Evolutionary conservation across 2,113 vertebrate genomes (phyloP).

Genomic region (Oenanthe melanoleuca): DNA sequence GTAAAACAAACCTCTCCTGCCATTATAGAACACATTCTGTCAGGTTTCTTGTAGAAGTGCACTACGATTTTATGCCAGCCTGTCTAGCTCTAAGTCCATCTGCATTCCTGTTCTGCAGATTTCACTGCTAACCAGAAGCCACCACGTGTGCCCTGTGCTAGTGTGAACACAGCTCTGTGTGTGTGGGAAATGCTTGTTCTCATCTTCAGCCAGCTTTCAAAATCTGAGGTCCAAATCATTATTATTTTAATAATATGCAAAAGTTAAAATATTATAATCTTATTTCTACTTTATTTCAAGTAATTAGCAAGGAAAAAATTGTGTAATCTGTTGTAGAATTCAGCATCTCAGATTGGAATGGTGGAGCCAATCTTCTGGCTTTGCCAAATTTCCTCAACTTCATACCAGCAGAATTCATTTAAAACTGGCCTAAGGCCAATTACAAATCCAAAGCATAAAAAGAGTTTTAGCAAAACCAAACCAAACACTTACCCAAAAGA

Average conservation of each 20-base stretch:
- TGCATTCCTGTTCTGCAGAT: background rate
- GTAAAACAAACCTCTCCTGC: background rate
- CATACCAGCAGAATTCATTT: background rate
- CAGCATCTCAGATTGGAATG: background rate
- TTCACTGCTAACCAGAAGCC: background rate
- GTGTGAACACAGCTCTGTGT: background rate
- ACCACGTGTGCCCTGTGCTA: rapidly evolving
- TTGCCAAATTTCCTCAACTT: background rate
- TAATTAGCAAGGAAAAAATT: background rate
- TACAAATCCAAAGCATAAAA: background rate
- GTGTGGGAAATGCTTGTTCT: background rate
- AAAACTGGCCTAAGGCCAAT: background rate
- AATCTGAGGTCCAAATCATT: background rate
- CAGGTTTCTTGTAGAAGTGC: background rate
- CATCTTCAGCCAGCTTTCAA: background rate
- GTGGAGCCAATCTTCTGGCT: background rate
- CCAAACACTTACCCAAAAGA: constrained; percentile 93
- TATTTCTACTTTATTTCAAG: background rate
- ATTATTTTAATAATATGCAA: background rate
- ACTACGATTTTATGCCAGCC: background rate
- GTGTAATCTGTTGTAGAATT: background rate
- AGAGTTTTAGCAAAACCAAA: background rate
- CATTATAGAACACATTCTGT: background rate
- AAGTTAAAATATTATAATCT: background rate
- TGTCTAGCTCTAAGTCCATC: background rate